These are phyloP conservation scores for Argentina silus DNA, from an alignment of 2,797 vertebrate species.

Conservation along the genomic window DNA sequence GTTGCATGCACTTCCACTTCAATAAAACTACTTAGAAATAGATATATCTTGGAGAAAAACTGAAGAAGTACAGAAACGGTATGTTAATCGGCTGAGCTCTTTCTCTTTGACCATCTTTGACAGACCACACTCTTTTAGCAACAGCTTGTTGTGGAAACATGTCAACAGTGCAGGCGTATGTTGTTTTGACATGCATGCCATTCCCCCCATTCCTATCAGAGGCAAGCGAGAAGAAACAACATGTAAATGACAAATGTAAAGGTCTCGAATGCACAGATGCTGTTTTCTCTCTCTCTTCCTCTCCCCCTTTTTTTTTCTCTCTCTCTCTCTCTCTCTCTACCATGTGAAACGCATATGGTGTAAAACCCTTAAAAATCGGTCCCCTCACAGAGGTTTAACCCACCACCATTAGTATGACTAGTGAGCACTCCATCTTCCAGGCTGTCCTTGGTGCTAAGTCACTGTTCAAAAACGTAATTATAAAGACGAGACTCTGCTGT, in stretches of 20 bases:
- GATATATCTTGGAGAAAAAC: too few relatives aligned
- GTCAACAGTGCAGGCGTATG: constrained; percentile 33
- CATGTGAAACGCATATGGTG: constrained; percentile 26
- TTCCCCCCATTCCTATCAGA: constrained; percentile 7
- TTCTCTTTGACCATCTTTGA: constrained; percentile 10
- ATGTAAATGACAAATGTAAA: constrained; percentile 25
- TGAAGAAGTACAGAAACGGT: too few relatives aligned
- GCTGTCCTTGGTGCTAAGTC: constrained; percentile 62
- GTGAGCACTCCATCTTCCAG: constrained; percentile 25
- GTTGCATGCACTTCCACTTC: constrained; percentile 4
- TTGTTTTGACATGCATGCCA: constrained; percentile 12
- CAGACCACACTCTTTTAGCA: background rate
- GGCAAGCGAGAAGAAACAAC: constrained; percentile 14
- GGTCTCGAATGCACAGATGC: too few relatives aligned
- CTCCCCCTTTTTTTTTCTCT: background rate
- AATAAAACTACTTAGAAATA: background rate
- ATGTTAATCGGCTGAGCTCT: background rate
- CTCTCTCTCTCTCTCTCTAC: constrained; percentile 1
- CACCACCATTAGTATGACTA: constrained; percentile 41
- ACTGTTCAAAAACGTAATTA: constrained; percentile 64
- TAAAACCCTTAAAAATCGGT: background rate
- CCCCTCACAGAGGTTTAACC: background rate
- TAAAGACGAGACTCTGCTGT: constrained; percentile 38
- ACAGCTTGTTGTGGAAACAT: constrained; percentile 30
- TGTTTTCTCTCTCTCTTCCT: background rate